A percentile compares a stretch with the other conserved stretches of the same genome.
phyloP scores from a whole-genome alignment of 2,113 vertebrate species.

The Corythaixoides concolor region DNA sequence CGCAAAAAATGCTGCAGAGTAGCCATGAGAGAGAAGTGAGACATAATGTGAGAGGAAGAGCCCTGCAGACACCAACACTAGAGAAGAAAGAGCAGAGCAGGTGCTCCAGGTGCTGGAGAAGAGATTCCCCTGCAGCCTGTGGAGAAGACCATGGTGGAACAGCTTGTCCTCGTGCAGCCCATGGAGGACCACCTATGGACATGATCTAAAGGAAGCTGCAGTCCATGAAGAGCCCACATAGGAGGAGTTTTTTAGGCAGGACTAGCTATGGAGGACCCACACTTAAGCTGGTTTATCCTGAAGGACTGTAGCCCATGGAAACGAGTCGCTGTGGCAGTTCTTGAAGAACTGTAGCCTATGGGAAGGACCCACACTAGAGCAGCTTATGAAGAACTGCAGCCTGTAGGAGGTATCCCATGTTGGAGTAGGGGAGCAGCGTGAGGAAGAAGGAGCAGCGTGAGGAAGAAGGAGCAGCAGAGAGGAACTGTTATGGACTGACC shows the following conservation, averaged over 20 bases:
- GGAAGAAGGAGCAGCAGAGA: not conserved
- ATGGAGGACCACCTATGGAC: not conserved
- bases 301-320: not conserved
- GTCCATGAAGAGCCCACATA: not conserved
- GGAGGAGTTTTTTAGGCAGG: not conserved
- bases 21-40: not conserved
- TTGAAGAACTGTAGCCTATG: not conserved
- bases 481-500: not conserved
- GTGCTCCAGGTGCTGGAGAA: not conserved
- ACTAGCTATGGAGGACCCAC: accelerated
- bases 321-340: not conserved
- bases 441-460: not conserved
- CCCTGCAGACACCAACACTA: not conserved
- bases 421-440: not conserved
- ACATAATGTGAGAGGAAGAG: not conserved
- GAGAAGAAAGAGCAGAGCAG: not conserved
- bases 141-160: too few relatives aligned
- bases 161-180: not conserved
- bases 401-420: accelerated
- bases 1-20: not conserved
- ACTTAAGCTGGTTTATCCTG: not conserved
- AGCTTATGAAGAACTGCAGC: not conserved
- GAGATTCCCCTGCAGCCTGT: not conserved
- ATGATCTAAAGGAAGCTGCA: not conserved
- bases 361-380: not conserved